Evolutionary conservation across 1,140 invertebrate species (phyloP).

Genomic region (Micrasema minimum): DNA sequence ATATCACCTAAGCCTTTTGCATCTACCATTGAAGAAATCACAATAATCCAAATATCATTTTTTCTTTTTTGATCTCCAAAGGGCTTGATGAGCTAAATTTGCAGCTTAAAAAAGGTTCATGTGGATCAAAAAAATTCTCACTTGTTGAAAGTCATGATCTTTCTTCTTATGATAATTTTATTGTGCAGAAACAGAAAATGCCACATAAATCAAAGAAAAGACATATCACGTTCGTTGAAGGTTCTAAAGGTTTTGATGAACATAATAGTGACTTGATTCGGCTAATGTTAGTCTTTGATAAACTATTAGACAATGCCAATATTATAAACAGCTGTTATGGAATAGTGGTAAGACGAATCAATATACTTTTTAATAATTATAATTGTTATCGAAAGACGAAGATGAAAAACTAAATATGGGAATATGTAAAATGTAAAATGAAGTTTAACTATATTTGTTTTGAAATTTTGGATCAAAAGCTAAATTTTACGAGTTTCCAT

Average conservation of each 20-base stretch:
- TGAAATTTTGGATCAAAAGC: background rate
- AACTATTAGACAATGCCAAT: conserved; percentile 34
- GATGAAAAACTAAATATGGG: too few relatives aligned
- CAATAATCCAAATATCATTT: conserved; percentile 1
- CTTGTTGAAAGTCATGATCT: conserved; percentile 1
- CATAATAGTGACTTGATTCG: conserved; percentile 1
- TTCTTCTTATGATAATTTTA: background rate
- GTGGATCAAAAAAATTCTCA: too few relatives aligned
- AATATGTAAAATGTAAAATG: too few relatives aligned
- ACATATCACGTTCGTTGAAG: background rate
- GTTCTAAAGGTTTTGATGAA: background rate
- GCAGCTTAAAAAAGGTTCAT: background rate
- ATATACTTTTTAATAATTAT: background rate
- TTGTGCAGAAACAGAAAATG: background rate
- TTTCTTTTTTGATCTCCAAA: background rate
- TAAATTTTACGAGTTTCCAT: background rate
- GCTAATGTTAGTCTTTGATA: conserved; percentile 33
- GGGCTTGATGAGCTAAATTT: background rate
- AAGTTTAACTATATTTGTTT: background rate
- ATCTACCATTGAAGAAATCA: conserved; percentile 4
- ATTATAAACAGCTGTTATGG: conserved; percentile 31
- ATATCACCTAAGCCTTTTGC: conserved; percentile 2
- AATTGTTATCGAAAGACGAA: too few relatives aligned
- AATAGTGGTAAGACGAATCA: conserved; percentile 20
- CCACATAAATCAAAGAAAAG: too few relatives aligned